A percentile compares a stretch with the other conserved stretches of the same genome.
Conservation (phyloP, 2,113 vertebrate genomes). For the Polyodon spathula region DNA sequence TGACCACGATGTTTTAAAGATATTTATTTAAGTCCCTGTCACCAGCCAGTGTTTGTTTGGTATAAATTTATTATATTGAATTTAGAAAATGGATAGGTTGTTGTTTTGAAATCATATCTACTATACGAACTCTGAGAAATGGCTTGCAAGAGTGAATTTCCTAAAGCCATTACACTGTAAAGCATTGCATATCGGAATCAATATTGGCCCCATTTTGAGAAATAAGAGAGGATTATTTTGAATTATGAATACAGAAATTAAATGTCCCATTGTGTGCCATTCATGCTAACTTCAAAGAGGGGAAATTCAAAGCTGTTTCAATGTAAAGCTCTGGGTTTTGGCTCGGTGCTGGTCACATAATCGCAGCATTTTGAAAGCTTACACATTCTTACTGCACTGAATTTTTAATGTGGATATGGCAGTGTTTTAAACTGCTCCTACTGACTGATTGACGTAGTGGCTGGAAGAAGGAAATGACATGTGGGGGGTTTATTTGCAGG, state of each 20-base stretch:
- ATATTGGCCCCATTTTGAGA: not conserved
- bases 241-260: constrained; percentile 1
- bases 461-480: too few relatives aligned
- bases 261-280: constrained; percentile 9
- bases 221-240: constrained; percentile 10
- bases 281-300: not conserved
- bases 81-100: not conserved
- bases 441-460: too few relatives aligned
- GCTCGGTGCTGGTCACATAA: too few relatives aligned
- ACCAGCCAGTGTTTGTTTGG: not conserved
- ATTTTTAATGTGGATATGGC: constrained; percentile 3
- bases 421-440: too few relatives aligned
- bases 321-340: too few relatives aligned
- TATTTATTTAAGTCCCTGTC: too few relatives aligned
- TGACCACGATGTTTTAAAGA: too few relatives aligned
- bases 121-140: not conserved
- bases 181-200: constrained; percentile 4
- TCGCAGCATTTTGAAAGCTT: not conserved
- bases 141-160: not conserved
- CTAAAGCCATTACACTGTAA: constrained; percentile 1
- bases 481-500: too few relatives aligned
- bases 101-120: not conserved
- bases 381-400: not conserved
- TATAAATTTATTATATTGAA: not conserved
- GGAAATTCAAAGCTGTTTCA: not conserved